Base-by-base conservation (phyloP, 2,113 vertebrate species). In the Sinocyclocheilus maitianheensis region DNA sequence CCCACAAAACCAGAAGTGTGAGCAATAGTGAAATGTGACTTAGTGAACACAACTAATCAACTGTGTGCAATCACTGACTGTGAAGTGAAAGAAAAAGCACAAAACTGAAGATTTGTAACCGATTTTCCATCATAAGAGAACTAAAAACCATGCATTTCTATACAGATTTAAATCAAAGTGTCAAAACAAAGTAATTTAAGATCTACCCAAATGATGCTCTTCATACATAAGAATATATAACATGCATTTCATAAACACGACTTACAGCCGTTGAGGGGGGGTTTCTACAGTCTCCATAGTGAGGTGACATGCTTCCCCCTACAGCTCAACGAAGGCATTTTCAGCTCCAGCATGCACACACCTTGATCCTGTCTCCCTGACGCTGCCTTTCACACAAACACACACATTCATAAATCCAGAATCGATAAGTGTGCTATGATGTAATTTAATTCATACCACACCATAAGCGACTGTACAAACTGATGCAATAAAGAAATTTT, bases 221-320 rank as follows among this genome's bases (percentile, higher is more conserved):
- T 81, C 58, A 43, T 80, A 34, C 30, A 34, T 34, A 34, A 34
- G 30, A 43, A 40, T 40, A 40, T 80, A 74, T 40, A n/a, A 13
- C 40, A n/a, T 6, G 37, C 18, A 80, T 79, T 65, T 65, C 22
- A 81, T 53, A 69, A 69, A 65, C 46, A 82, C 20, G 20, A 24
- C 30, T 67, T 5, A 5, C 24, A 67, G 40, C 24, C 4, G 2
- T 34, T 3, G 1, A 53, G 55, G 46, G 40, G 8, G 40, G 8
- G 22, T 51, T 51, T 51, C 37, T 87, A 82, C 81, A 22, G 40
- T 83, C 71, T 4, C 58, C 11, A 80, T n/a, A 91, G 91, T 86
- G 43, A 84, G 91, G 94, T 92, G 90, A 91, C 85, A 90, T 94
- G 93, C 93, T 93, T 92, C 94, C 94, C 91, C 92, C 94, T 94